Base-by-base conservation (phyloP, 2,113 vertebrate genomes). In the Cyrtonyx montezumae region DNA sequence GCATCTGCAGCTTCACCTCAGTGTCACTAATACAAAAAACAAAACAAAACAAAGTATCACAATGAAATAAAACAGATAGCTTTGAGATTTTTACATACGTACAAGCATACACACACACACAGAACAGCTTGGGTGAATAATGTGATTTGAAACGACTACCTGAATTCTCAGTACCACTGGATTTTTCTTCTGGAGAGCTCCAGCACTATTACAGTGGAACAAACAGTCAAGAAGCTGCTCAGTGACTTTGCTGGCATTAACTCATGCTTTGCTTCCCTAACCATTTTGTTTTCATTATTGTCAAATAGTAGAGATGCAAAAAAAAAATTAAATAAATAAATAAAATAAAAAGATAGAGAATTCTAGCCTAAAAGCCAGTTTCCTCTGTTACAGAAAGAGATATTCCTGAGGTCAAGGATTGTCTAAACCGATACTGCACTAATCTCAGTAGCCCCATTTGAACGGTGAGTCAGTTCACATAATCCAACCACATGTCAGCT, bases 371-470 rank as follows among this genome's bases (percentile, higher is more conserved):
- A 95, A 94, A 92, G 79, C 75, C 82, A 49, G 69, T 81, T 96
- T 97, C 82, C 91, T 92, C 78, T 73, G 76, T 78, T 88, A 94
- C 74, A 91, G 86, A 82, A 71, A 88, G 73, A 58, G 49, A 93
- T 96, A 94, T 80, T 77, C 69, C 81, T 19, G 56, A 92, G 94
- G 94, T 96, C 95, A 97, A 97, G 94, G 94, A 94, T 84, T 95
- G 83, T 93, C 88, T 94, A 91, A 97, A 97, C 96, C 94, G 97
- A 96, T 95, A 97, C 76, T 68, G 81, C 42, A 92, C 84, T 74
- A 69, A 80, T 96, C 87, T 96, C 78, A 65, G 45, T 26, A 91
- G 85, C 88, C 42, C 70, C 93, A 96, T 97, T 94, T 96, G 95
- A 97, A 95, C 92, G 79, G 94, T 79, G 89, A 97, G 76, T 95